Conservation (phyloP, 2,113 vertebrate species). For the Vulpes ferrilata region DNA sequence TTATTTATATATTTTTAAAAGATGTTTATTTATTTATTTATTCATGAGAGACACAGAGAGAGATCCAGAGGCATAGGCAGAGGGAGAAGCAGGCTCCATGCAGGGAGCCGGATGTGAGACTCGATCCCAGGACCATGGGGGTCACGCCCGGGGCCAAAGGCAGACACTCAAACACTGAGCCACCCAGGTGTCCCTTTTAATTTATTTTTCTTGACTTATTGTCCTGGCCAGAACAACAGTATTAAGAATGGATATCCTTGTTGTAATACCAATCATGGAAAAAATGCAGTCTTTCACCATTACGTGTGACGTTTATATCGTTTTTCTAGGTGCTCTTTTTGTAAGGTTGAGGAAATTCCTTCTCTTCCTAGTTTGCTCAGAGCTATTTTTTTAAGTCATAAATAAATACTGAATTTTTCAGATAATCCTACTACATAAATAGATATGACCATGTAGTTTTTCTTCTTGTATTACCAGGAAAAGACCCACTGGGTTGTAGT, state of each 20-base stretch:
- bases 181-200: neutral
- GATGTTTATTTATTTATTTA: too few species aligned
- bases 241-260: neutral
- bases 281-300: neutral
- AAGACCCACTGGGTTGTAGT: neutral
- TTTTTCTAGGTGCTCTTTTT: neutral
- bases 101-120: too few species aligned
- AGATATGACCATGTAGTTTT: neutral
- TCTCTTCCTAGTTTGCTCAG: neutral
- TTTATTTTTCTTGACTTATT: neutral
- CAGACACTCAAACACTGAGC: too few species aligned
- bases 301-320: neutral
- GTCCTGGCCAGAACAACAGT: neutral
- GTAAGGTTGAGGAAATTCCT: neutral
- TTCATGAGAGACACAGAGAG: too few species aligned
- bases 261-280: neutral
- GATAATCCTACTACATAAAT: neutral
- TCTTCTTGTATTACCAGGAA: neutral
- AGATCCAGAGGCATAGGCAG: too few species aligned
- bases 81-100: too few species aligned
- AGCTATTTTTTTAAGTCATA: neutral
- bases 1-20: too few species aligned
- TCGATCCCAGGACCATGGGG: too few species aligned
- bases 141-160: too few species aligned
- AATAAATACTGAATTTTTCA: neutral